These are phyloP conservation scores for Amphiprion percula DNA, from an alignment of 2,113 vertebrate species.

Conservation along the genomic window DNA sequence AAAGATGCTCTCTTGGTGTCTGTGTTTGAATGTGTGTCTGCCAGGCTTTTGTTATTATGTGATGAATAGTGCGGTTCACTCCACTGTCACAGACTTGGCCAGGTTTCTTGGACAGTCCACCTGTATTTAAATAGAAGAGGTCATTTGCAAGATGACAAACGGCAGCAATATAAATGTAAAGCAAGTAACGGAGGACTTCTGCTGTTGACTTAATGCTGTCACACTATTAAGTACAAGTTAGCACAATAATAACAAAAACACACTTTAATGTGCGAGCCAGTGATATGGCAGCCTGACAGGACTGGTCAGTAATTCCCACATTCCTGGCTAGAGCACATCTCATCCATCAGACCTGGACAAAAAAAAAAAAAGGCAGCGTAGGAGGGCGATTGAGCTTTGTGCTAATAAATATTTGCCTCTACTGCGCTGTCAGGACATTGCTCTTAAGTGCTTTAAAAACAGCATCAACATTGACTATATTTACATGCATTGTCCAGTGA, in stretches of 20 bases:
- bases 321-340: not conserved
- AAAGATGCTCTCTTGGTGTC: constrained; percentile 22
- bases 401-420: constrained; percentile 34
- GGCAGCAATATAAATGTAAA: not conserved
- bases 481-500: constrained; percentile 13
- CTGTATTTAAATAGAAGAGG: constrained; percentile 77
- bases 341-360: not conserved
- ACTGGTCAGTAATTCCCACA: constrained; percentile 14
- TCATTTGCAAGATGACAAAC: constrained; percentile 1
- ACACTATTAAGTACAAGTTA: constrained; percentile 1
- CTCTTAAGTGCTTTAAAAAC: constrained; percentile 12
- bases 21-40: constrained; percentile 33
- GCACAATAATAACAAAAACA: constrained; percentile 24
- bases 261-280: constrained; percentile 22
- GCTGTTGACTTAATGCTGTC: constrained; percentile 13
- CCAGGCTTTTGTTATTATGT: constrained; percentile 24
- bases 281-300: constrained; percentile 15
- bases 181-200: not conserved
- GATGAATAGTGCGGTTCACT: constrained; percentile 82
- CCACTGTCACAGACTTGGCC: constrained; percentile 98
- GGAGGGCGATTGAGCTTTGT: not conserved
- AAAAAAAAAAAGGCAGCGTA: not conserved
- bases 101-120: constrained; percentile 99
- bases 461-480: not conserved
- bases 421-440: constrained; percentile 1